Base-by-base conservation (phyloP, 2,888 invertebrate genomes). In the Lasioglossum lativentre region DNA sequence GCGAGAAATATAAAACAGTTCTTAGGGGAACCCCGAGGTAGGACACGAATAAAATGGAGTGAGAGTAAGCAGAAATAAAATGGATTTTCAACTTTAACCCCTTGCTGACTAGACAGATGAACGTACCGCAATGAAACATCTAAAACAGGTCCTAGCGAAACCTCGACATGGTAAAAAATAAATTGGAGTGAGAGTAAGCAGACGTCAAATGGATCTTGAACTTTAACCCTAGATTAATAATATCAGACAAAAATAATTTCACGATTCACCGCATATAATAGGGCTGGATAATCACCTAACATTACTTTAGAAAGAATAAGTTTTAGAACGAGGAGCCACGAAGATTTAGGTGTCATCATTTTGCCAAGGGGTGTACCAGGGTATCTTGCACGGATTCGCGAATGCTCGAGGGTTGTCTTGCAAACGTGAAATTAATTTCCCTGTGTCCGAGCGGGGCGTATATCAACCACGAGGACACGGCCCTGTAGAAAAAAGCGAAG, bases 371-470 rank as follows among this genome's bases (percentile, higher is more conserved):
- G 4, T 56, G 56, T 56, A 56, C 56, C 63, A 2, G 63, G 27
- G 30, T 30, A 63, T 30, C 86, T 82, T 82, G 82, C 86, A 78
- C 75, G 68, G 77, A 71, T 82, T 80, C 77, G 38, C 23, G 72
- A 77, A 23, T 80, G 80, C 59, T 42, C 68, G 56, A 3, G 42
- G 38, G 82, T 73, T 75, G 86, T 74, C 86, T 80, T 82, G 84
- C 82, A 66, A 77, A 79, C 86, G 72, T 40, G 34, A 86, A 86
- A 86, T 86, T 79, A 86, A 82, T 86, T 86, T 86, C 38, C 82
- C 86, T 78, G 74, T 80, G 82, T 75, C 66, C 79, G 6, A 52
- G 5, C 14, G n/a, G 12, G n/a, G 56, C n/a, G 56, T n/a, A 56
- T n/a, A 56, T 86, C 75, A 78, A 80, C 80, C 77, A 40, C 73